Conservation (phyloP, 2,888 invertebrate species). For the Agrypnus murinus region DNA sequence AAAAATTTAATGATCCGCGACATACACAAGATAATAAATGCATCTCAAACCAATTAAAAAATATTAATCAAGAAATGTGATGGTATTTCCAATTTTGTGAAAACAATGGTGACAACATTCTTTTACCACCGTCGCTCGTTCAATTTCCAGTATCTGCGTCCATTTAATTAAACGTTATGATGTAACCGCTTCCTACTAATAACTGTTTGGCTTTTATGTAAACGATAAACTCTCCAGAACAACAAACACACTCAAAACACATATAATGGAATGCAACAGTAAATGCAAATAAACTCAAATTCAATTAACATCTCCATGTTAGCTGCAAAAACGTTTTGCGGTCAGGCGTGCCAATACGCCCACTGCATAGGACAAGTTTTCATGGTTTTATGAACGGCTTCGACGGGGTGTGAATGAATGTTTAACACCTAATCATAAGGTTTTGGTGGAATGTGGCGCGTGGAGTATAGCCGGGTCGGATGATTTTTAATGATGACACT, state of each 20-base stretch:
- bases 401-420: constrained; percentile 28
- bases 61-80: too few relatives aligned
- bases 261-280: constrained; percentile 13
- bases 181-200: too few relatives aligned
- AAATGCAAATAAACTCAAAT: constrained; percentile 36
- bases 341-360: constrained; percentile 33
- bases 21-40: too few relatives aligned
- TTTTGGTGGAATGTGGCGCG: constrained; percentile 16
- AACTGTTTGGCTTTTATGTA: constrained; percentile 7
- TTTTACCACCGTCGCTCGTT: too few relatives aligned
- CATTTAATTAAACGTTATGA: too few relatives aligned
- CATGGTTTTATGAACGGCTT: constrained; percentile 26
- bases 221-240: constrained; percentile 1
- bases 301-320: constrained; percentile 35
- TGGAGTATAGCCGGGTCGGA: neutral
- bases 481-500: constrained; percentile 9
- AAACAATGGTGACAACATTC: too few relatives aligned
- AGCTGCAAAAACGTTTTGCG: constrained; percentile 22
- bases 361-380: constrained; percentile 27
- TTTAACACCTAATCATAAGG: constrained; percentile 20
- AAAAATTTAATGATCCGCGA: too few relatives aligned
- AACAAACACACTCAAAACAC: neutral
- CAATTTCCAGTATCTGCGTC: too few relatives aligned
- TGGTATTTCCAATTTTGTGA: too few relatives aligned
- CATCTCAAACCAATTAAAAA: too few relatives aligned